Evolutionary conservation across 2,113 vertebrate genomes (phyloP).

Genomic region (Thermophis baileyi): DNA sequence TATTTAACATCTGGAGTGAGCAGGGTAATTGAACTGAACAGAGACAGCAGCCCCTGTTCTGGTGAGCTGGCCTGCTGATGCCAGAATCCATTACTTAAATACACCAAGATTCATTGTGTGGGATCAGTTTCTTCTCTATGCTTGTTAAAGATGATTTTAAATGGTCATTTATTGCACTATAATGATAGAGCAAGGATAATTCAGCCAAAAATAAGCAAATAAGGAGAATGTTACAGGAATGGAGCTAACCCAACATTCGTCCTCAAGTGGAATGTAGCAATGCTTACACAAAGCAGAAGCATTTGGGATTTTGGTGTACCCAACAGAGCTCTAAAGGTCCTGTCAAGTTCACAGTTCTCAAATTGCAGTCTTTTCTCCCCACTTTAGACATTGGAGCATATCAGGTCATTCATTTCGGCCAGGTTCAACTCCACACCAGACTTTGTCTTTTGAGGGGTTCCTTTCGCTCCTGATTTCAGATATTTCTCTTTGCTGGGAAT

Average conservation of each 20-base stretch:
- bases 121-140: background rate
- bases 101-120: background rate
- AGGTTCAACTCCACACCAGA: conserved; percentile 58
- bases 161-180: background rate
- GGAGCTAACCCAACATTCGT: background rate
- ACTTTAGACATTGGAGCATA: conserved; percentile 82
- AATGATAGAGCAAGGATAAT: background rate
- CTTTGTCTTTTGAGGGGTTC: conserved; percentile 72
- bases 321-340: fast-evolving
- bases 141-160: background rate
- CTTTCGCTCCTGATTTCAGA: conserved; percentile 67
- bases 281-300: no score
- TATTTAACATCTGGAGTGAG: background rate
- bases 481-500: conserved; percentile 79
- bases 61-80: background rate
- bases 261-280: background rate
- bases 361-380: fast-evolving
- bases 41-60: background rate
- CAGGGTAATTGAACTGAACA: background rate
- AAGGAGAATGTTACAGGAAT: background rate
- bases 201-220: background rate
- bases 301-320: background rate
- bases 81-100: background rate
- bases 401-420: conserved; percentile 71
- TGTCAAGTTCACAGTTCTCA: fast-evolving